These are phyloP conservation scores for Heptranchias perlo DNA, from an alignment of 2,113 vertebrate genomes.

Conservation along the genomic window DNA sequence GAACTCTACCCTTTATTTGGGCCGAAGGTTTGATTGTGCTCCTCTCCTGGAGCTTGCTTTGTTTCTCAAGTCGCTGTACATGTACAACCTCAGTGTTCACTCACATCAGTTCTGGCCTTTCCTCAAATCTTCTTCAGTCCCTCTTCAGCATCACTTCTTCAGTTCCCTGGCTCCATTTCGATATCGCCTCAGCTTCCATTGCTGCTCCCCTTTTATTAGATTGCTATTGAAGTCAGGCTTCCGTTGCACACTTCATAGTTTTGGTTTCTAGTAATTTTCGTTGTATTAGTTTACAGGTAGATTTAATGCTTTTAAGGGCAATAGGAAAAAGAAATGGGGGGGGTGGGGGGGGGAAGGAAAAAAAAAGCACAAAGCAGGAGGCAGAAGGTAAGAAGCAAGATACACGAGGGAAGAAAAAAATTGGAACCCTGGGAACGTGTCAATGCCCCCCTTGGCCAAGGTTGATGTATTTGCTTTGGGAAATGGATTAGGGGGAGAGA, in stretches of 20 bases:
- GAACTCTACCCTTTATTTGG: background rate
- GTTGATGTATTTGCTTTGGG: too few relatives aligned
- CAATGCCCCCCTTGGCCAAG: too few relatives aligned
- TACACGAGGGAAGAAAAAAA: too few relatives aligned
- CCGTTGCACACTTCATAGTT: background rate
- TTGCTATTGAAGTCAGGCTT: background rate
- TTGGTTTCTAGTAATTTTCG: background rate
- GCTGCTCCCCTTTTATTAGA: background rate
- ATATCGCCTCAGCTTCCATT: background rate
- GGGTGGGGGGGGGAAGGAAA: too few relatives aligned
- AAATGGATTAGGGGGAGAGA: too few relatives aligned
- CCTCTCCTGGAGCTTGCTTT: background rate
- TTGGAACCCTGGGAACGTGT: too few relatives aligned
- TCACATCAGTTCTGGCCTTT: background rate
- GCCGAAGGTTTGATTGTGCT: background rate
- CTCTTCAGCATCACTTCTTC: background rate
- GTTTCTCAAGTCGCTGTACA: background rate
- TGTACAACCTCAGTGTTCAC: background rate
- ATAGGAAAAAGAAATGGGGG: too few relatives aligned
- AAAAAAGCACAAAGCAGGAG: too few relatives aligned
- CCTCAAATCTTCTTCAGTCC: background rate
- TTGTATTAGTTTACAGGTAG: background rate
- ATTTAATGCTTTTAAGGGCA: too few relatives aligned
- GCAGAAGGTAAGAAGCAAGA: too few relatives aligned
- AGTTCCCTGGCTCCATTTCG: background rate